Conservation (phyloP, 1,140 invertebrate species). For the Diplogasteroides magnus region DNA sequence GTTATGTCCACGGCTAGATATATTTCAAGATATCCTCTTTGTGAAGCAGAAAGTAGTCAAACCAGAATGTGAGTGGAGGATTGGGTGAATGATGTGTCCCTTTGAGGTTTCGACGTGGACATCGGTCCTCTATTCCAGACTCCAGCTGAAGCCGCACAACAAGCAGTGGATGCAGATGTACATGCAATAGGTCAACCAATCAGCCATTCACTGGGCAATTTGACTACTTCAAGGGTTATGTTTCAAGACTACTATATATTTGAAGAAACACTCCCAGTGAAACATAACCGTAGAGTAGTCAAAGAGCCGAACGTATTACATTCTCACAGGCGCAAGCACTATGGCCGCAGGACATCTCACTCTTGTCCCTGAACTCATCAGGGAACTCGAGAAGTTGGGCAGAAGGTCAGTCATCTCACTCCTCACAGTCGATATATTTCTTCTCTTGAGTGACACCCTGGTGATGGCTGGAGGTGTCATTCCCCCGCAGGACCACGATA, state of each 20-base stretch:
- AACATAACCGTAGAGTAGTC: too few species aligned
- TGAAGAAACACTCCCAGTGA: too few species aligned
- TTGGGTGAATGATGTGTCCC: not conserved
- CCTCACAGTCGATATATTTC: not conserved
- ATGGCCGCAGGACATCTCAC: conserved; percentile 67
- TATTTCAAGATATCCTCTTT: too few species aligned
- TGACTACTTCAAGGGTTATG: too few species aligned
- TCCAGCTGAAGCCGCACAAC: conserved; percentile 62
- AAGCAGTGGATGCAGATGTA: conserved; percentile 52
- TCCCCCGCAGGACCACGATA: conserved; percentile 67
- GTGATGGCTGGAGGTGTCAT: conserved; percentile 67
- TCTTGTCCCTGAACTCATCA: conserved; percentile 63
- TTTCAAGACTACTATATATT: too few species aligned
- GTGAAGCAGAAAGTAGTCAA: too few species aligned
- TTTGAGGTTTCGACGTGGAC: conserved; percentile 64
- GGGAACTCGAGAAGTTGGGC: conserved; percentile 60
- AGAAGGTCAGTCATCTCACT: conserved; percentile 55
- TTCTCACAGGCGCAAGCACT: conserved; percentile 60
- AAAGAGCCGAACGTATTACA: too few species aligned
- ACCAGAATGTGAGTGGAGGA: not conserved
- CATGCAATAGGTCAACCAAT: too few species aligned
- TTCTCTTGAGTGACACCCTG: conserved; percentile 60
- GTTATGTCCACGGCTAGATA: not conserved
- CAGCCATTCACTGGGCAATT: too few species aligned
- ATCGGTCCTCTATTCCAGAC: conserved; percentile 67